Conservation (phyloP, 1,140 invertebrate genomes). For the Nixonia krombeini region DNA sequence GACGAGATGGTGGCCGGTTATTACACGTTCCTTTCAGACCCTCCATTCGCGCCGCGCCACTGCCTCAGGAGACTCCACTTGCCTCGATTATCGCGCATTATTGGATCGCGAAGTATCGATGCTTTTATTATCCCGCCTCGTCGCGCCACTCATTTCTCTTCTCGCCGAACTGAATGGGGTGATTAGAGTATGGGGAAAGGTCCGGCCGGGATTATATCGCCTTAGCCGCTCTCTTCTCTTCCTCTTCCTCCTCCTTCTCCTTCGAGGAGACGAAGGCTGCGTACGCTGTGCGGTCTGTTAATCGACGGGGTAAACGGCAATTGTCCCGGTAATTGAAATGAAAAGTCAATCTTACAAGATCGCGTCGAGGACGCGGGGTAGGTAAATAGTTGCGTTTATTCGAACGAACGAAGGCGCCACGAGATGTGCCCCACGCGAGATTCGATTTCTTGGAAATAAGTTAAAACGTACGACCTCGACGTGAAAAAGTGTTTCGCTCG, state of each 20-base stretch:
- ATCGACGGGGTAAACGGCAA: constrained; percentile 2
- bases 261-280: too few relatives aligned
- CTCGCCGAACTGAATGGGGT: constrained; percentile 55
- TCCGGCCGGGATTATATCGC: too few relatives aligned
- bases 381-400: too few relatives aligned
- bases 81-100: constrained; percentile 59
- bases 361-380: neutral
- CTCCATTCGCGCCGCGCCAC: constrained; percentile 22
- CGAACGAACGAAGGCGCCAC: too few relatives aligned
- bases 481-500: neutral
- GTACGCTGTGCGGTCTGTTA: too few relatives aligned
- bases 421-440: too few relatives aligned
- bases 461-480: too few relatives aligned
- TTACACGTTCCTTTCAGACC: constrained; percentile 50
- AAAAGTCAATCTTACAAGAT: neutral
- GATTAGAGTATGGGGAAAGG: constrained; percentile 29
- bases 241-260: too few relatives aligned
- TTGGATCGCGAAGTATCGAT: constrained; percentile 63
- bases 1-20: constrained; percentile 61
- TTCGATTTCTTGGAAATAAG: too few relatives aligned
- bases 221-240: neutral
- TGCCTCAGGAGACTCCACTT: constrained; percentile 40
- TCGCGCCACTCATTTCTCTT: constrained; percentile 46
- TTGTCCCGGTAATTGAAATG: constrained; percentile 5
- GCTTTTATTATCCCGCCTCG: constrained; percentile 26